Evolutionary conservation across 2,113 vertebrate genomes (phyloP).

Genomic region (Chionis minor): DNA sequence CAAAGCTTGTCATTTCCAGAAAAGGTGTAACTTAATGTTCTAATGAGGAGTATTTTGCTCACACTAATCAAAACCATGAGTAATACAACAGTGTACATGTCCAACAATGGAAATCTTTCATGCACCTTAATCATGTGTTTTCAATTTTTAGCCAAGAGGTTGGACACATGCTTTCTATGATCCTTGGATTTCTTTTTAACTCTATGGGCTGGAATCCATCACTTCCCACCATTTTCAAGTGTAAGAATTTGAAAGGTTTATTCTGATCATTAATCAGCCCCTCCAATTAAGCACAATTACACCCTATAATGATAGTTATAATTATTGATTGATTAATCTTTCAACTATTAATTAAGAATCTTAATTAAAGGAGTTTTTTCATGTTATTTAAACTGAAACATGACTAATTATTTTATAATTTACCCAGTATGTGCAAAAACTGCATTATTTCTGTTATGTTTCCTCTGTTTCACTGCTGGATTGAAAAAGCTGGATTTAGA

Average conservation of each 20-base stretch:
- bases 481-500: not conserved
- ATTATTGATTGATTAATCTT: conserved; percentile 84
- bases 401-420: conserved; percentile 77
- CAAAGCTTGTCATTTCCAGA: not conserved
- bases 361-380: conserved; percentile 75
- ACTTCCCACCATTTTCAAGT: conserved; percentile 69
- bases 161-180: conserved; percentile 3
- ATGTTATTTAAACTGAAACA: conserved; percentile 75
- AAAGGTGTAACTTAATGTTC: not conserved
- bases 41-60: not conserved
- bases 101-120: conserved; percentile 14
- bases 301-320: conserved; percentile 76
- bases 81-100: not conserved
- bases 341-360: conserved; percentile 79
- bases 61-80: not conserved
- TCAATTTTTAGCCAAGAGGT: not conserved
- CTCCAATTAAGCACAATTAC: conserved; percentile 79
- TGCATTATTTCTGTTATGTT: conserved; percentile 34
- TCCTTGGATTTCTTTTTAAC: conserved; percentile 39
- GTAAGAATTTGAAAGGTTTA: conserved; percentile 69
- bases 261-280: conserved; percentile 77
- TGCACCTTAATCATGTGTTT: conserved; percentile 1
- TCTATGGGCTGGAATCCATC: conserved; percentile 60
- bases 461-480: conserved; percentile 8
- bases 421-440: conserved; percentile 60